Evolutionary conservation across 2,888 invertebrate genomes (phyloP), one percentile per base, ranked within the genome.

Genomic region (Acleris laterana): DNA sequence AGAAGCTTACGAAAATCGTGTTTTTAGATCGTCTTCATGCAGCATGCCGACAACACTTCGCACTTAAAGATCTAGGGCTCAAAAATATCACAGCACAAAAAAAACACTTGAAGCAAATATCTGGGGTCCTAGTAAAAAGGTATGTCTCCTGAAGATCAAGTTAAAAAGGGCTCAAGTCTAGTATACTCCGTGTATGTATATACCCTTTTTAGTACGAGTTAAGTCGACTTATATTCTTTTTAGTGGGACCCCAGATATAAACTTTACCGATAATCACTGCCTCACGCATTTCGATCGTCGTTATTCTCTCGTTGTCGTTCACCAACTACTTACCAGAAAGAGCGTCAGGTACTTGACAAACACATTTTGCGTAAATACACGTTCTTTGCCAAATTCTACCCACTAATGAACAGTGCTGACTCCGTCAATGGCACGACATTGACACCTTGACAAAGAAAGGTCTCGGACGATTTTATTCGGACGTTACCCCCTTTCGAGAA

Each of bases 261-360:
- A 82, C 78, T 76, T 87, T 90, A 91, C 91, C 91, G 66, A 90
- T 80, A 73, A 84, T 81, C 69, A 90, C 83, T 64, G 82, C 82
- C 76, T 89, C 88, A 81, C 84, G 75, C 90, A 91, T 90, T 78
- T 82, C 80, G 84, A 74, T 79, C 78, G 80, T 83, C 74, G 74
- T 77, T 81, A 73, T 83, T 84, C 82, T 78, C 85, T 76, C 83
- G 82, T 74, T 83, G 85, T 73, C 84, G 79, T 72, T 81, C 83
- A 71, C 83, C 79, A 68, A 88, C 84, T 88, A 87, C n/a, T n/a
- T n/a, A n/a, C 81, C 72, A 86, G 70, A 67, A 86, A 72, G 64
- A 85, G 77, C 66, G 82, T 69, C 76, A 85, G 73, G 78, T 83
- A 85, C 25, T 25, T 25, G 25, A 25, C 75, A 84, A 77, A 68